Evolutionary conservation across 2,797 vertebrate genomes (phyloP), one percentile per base, ranked within the genome.

Genomic region (Dipus sagitta): DNA sequence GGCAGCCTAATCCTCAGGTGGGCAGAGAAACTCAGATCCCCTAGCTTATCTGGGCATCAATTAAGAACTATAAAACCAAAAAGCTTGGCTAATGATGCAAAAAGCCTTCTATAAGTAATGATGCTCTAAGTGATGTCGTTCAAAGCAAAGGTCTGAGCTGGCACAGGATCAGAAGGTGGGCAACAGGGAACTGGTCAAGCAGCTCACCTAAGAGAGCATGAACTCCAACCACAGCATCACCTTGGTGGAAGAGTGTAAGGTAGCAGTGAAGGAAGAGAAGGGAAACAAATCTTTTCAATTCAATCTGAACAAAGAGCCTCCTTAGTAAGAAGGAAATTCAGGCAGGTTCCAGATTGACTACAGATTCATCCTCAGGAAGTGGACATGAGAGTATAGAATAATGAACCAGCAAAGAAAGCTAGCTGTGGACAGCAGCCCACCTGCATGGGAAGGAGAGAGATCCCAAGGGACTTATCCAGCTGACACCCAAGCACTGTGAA

Each of bases 81-180:
- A 96, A 3, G 26, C 83, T 6, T 1, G 82, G 85, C 87, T 88
- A 11, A 77, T 94, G 14, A 94, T 96, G n/a, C 96, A 98, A 93
- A 98, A 95, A 76, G 74, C 92, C 71, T 93, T 98, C 60, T 97
- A 89, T 68, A 95, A 95, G 34, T 62, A 70, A 74, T 96, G 97
- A 52, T 84, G 88, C 20, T 14, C 26, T 2, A 95, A 96, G 83
- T 77, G 47, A 47, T 47, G 47, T 47, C 47, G 9, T 47, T 47
- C 47, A 47, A 47, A 97, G 58, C 83, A n/a, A 85, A 92, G 91
- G 65, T 96, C 97, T 70, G 95, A 98, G 94, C 20, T 92, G 17
- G 85, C 80, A 2, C 58, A 93, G 18, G 93, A 88, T 18, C 95
- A 64, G 68, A 24, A 11, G 0, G 5, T 62, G 3, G 94, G 94